Base-by-base conservation (phyloP, 2,113 vertebrate species). In the Cisticola juncidis region DNA sequence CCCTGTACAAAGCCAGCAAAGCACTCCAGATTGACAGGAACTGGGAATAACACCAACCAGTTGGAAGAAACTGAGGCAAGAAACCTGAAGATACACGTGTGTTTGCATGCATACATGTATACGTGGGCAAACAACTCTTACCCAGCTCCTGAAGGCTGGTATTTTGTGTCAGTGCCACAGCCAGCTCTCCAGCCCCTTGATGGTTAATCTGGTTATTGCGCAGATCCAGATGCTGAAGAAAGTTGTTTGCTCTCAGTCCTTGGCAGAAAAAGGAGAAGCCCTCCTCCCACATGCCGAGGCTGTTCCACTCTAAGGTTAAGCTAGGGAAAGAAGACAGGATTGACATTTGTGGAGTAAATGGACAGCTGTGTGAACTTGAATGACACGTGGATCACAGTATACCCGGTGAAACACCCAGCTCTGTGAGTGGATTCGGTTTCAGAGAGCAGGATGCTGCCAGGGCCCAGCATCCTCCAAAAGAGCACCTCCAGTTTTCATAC, bases 131-230 rank as follows among this genome's bases (percentile, higher is more conserved):
- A 50, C 64, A 73, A 56, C 9, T 66, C 97, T 98, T 96, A 99
- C 99, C 99, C n/a, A 99, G 96, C 76, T 98, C 98, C 96, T 98
- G 98, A 25, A 99, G 97, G 11, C 91, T 95, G 81, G 70, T 13
- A 44, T 99, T 99, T 48, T 91, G 93, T 92, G 97, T 98, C 71
- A 99, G 97, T 10, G 99, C 98, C 83, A 98, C 38, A 9, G 98
- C 98, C 36, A 99, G 97, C 90, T 98, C 98, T 40, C 97, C 98
- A 0, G 98, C 99, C 28, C 99, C 99, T 33, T 98, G 98, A 91
- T 99, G 99, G 97, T 96, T 99, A 95, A 99, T 99, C 97, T 99
- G 99, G 94, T 99, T 99, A 93, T 99, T 99, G 71, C 99, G 99
- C 61, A 99, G 98, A 95, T 99, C 99, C 29, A 99, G 98, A 44